Evolutionary conservation across 1,140 invertebrate genomes (phyloP).

Genomic region (Trichonephila clavata): DNA sequence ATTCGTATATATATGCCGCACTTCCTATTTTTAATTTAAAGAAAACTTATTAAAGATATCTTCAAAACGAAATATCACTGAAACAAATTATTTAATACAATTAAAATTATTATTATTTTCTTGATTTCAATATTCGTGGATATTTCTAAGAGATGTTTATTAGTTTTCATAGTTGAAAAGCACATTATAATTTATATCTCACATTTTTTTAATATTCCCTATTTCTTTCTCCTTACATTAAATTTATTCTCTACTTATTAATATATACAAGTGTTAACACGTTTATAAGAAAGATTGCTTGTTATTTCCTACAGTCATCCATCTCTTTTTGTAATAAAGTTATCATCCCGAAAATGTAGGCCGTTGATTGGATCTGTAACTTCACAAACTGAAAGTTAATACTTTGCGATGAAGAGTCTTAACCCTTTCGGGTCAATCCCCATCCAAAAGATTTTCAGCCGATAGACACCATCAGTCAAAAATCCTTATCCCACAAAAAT

Average conservation of each 20-base stretch:
- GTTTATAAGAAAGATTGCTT: background rate
- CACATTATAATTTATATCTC: too few species aligned
- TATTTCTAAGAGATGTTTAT: too few species aligned
- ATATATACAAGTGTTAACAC: background rate
- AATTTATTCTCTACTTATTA: background rate
- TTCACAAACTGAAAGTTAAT: constrained; percentile 52
- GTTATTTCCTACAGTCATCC: constrained; percentile 34
- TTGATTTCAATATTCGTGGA: too few species aligned
- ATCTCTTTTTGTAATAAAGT: constrained; percentile 63
- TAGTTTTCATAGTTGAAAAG: too few species aligned
- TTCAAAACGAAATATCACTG: too few species aligned
- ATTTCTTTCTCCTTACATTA: background rate
- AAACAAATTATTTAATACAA: too few species aligned
- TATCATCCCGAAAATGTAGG: constrained; percentile 54
- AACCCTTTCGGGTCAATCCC: constrained; percentile 50
- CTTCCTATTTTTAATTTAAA: too few species aligned
- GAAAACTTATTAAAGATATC: too few species aligned
- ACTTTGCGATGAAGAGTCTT: constrained; percentile 45
- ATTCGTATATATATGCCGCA: too few species aligned
- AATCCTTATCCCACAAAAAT: constrained; percentile 52
- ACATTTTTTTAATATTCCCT: background rate
- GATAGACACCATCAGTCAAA: constrained; percentile 69
- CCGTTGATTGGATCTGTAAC: constrained; percentile 57
- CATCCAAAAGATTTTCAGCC: constrained; percentile 49
- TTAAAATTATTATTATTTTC: too few species aligned